These are phyloP conservation scores for Tringa solitaria DNA, from an alignment of 2,113 vertebrate species.

Conservation along the genomic window DNA sequence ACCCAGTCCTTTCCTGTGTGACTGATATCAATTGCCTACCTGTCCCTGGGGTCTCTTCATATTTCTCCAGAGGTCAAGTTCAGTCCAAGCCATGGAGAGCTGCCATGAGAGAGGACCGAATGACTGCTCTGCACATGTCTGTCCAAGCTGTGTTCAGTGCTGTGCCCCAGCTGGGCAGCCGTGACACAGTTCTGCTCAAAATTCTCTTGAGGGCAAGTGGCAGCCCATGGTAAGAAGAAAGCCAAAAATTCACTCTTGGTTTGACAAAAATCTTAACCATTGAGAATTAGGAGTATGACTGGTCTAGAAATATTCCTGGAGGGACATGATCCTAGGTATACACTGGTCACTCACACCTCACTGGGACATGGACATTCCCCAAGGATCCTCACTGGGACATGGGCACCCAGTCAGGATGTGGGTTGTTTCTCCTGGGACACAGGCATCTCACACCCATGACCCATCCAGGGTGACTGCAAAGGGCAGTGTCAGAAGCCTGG, in stretches of 20 bases:
- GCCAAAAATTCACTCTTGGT: not conserved
- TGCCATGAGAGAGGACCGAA: not conserved
- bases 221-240: not conserved
- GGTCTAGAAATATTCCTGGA: not conserved
- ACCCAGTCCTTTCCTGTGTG: accelerated
- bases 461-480: not conserved
- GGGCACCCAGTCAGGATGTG: not conserved
- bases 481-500: not conserved
- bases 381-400: not conserved
- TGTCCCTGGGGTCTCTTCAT: not conserved
- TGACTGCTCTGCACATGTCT: too few species aligned
- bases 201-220: not conserved
- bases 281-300: not conserved
- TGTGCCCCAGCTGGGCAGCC: not conserved
- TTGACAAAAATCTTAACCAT: not conserved
- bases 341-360: not conserved
- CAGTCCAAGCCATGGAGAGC: not conserved
- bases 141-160: not conserved
- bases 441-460: not conserved
- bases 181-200: not conserved
- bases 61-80: not conserved
- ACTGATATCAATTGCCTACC: not conserved
- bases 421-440: too few species aligned
- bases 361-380: too few species aligned
- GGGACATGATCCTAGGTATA: not conserved